phyloP scores from a whole-genome alignment of 1,140 invertebrate species.

The Acromyrmex echinatior region DNA sequence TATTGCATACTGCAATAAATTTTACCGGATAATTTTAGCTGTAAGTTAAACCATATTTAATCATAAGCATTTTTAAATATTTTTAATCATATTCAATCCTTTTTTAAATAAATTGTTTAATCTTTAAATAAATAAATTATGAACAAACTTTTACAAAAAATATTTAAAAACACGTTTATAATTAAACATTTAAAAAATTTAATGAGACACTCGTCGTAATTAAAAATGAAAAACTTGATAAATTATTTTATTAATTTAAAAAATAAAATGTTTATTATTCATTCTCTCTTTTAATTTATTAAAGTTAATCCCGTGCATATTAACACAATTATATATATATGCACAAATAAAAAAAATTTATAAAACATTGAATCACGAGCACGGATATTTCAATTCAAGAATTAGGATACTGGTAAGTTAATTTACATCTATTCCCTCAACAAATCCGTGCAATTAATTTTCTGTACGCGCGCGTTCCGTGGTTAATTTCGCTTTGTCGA shows the following conservation, averaged over 20 bases:
- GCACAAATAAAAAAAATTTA: neutral
- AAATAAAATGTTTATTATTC: neutral
- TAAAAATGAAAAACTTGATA: neutral
- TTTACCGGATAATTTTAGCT: neutral
- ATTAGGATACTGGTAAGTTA: constrained; percentile 2
- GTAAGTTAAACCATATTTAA: neutral
- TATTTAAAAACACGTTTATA: neutral
- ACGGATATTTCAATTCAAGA: neutral
- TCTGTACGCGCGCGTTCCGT: neutral
- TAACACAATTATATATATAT: neutral
- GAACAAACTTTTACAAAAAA: neutral
- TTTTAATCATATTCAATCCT: neutral
- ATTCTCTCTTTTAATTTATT: neutral
- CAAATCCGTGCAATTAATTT: constrained; percentile 24
- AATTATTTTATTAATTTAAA: constrained; percentile 4
- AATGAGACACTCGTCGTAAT: neutral
- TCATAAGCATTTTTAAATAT: neutral
- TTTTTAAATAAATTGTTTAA: neutral
- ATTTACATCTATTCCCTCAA: constrained; percentile 8
- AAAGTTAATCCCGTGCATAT: neutral
- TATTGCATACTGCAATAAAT: neutral
- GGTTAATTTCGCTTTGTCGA: constrained; percentile 32
- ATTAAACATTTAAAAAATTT: neutral
- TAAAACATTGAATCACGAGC: neutral
- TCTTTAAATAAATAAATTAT: neutral